Percentiles rank a stretch among this genome's conserved stretches.
These are phyloP conservation scores for Bufo bufo DNA, from an alignment of 2,113 vertebrate species.

Conservation along the genomic window DNA sequence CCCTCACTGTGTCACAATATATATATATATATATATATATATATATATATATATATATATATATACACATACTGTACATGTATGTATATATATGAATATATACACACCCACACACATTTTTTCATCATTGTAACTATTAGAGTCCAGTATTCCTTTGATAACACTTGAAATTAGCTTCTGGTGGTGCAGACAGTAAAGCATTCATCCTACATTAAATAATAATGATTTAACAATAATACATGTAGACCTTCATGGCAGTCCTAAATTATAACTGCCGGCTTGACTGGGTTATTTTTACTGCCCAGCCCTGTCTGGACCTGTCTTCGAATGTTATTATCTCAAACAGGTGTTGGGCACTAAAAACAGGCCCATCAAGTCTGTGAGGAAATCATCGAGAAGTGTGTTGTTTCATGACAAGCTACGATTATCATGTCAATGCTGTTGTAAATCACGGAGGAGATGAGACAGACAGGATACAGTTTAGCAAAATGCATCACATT, in stretches of 20 bases:
- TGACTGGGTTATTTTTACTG: conserved; percentile 40
- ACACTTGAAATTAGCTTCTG: no score
- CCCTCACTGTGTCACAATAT: no score
- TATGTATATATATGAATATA: no score
- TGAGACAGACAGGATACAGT: conserved; percentile 30
- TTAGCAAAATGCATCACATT: conserved; percentile 1
- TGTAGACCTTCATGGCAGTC: not conserved
- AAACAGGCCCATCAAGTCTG: conserved; percentile 42
- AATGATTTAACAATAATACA: no score
- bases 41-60: no score
- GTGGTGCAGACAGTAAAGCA: no score
- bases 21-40: no score
- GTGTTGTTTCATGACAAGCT: conserved; percentile 37
- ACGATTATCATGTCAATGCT: conserved; percentile 45
- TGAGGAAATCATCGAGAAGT: conserved; percentile 28
- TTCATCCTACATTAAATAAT: no score
- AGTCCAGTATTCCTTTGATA: no score
- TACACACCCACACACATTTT: no score
- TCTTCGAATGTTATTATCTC: conserved; percentile 20
- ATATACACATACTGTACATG: no score
- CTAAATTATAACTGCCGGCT: not conserved
- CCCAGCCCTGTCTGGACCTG: conserved; percentile 42
- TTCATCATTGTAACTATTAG: no score
- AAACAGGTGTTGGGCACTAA: conserved; percentile 56
- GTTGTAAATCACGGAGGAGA: conserved; percentile 14